Percentiles rank a stretch among this genome's conserved stretches.
Conservation (phyloP, 2,113 vertebrate species). For the Ploceus nigricollis region DNA sequence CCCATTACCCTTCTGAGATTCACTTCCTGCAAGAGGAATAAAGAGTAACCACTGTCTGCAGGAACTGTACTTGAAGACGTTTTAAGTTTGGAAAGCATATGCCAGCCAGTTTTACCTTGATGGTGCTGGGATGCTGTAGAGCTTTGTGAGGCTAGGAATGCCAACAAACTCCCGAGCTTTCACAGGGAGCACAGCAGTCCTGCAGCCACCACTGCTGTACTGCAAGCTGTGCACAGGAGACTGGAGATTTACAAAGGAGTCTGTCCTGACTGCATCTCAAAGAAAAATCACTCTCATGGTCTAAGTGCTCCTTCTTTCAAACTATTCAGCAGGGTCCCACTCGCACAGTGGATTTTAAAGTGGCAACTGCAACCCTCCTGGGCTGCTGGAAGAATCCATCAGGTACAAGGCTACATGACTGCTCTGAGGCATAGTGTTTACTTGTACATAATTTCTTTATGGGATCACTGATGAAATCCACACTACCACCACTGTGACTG, state of each 20-base stretch:
- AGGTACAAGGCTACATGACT: not conserved
- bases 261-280: not conserved
- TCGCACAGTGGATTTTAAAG: not conserved
- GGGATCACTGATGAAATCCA: not conserved
- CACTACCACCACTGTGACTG: not conserved
- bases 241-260: not conserved
- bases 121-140: not conserved
- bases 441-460: not conserved
- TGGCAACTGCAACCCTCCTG: not conserved
- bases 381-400: not conserved
- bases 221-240: accelerated
- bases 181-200: not conserved
- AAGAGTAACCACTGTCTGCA: not conserved
- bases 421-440: accelerated
- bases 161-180: not conserved
- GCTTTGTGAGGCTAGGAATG: not conserved
- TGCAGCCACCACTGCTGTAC: not conserved
- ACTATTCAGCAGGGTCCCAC: not conserved
- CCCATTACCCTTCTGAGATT: not conserved
- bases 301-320: not conserved
- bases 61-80: not conserved
- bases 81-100: not conserved
- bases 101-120: not conserved
- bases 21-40: not conserved
- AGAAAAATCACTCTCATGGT: not conserved